phyloP scores from a whole-genome alignment of 2,797 vertebrate genomes.

The Ispidina picta region DNA sequence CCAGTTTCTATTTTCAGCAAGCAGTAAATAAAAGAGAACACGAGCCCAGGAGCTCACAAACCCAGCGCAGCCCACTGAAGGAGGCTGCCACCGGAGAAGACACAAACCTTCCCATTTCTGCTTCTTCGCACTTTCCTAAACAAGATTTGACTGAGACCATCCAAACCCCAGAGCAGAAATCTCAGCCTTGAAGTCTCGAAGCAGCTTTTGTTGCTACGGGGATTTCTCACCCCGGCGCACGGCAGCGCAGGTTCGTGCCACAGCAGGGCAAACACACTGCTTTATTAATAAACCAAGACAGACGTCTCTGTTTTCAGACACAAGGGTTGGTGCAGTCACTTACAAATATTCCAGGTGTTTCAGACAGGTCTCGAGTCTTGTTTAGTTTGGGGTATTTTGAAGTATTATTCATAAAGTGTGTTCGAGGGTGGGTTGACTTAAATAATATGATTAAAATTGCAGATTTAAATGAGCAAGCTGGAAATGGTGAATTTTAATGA shows the following conservation, averaged over 20 bases:
- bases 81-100: neutral
- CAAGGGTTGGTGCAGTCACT: neutral
- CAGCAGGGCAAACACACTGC: neutral
- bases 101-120: slow-evolving; percentile 22
- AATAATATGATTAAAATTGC: slow-evolving; percentile 46
- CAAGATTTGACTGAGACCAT: slow-evolving; percentile 16
- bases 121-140: slow-evolving; percentile 38
- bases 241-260: neutral
- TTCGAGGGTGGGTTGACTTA: neutral
- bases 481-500: slow-evolving; percentile 36
- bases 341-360: neutral
- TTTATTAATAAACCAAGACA: neutral
- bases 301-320: neutral
- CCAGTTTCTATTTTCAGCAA: neutral
- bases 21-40: neutral
- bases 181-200: slow-evolving; percentile 30
- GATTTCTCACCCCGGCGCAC: neutral
- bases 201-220: neutral
- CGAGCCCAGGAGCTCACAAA: neutral
- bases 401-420: neutral
- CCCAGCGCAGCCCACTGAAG: neutral
- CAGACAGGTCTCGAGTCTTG: neutral
- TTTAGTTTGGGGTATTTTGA: neutral
- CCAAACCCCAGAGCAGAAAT: slow-evolving; percentile 44
- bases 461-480: neutral